A percentile compares a stretch with the other conserved stretches of the same genome.
These are phyloP conservation scores for Oligia fasciuncula DNA, from an alignment of 2,888 invertebrate genomes.

Conservation along the genomic window DNA sequence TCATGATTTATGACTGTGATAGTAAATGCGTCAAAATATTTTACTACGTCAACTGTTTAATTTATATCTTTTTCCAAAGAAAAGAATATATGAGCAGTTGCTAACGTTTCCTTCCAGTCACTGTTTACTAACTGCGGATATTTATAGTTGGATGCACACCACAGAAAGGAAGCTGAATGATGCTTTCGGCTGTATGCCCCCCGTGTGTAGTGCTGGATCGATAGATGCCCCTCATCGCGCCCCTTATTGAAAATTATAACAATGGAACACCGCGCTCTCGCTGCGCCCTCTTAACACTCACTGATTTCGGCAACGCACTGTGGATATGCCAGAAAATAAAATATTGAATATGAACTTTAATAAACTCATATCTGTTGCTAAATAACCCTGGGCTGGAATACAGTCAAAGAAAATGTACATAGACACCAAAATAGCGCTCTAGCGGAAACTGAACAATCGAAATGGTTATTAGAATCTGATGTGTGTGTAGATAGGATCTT, in stretches of 20 bases:
- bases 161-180: constrained; percentile 79
- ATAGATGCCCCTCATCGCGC: constrained; percentile 89
- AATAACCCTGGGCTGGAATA: constrained; percentile 17
- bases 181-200: constrained; percentile 77
- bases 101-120: constrained; percentile 60
- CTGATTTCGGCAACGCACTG: constrained; percentile 86
- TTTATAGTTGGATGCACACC: constrained; percentile 88
- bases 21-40: constrained; percentile 20
- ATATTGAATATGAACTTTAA: constrained; percentile 55
- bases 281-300: constrained; percentile 88
- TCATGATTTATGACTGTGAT: background rate
- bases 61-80: constrained; percentile 29
- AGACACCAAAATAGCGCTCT: constrained; percentile 1
- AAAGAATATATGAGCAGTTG: constrained; percentile 37
- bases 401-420: background rate
- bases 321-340: constrained; percentile 77
- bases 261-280: constrained; percentile 87
- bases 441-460: constrained; percentile 19
- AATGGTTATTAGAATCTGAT: constrained; percentile 48
- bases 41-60: constrained; percentile 1
- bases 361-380: constrained; percentile 33
- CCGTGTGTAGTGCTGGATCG: constrained; percentile 78
- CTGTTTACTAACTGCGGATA: constrained; percentile 77
- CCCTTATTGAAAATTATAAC: constrained; percentile 91
- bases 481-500: constrained; percentile 41